A percentile compares a stretch with the other conserved stretches of the same genome.
These are phyloP conservation scores for Manduca sexta DNA, from an alignment of 1,140 invertebrate genomes.

Conservation along the genomic window DNA sequence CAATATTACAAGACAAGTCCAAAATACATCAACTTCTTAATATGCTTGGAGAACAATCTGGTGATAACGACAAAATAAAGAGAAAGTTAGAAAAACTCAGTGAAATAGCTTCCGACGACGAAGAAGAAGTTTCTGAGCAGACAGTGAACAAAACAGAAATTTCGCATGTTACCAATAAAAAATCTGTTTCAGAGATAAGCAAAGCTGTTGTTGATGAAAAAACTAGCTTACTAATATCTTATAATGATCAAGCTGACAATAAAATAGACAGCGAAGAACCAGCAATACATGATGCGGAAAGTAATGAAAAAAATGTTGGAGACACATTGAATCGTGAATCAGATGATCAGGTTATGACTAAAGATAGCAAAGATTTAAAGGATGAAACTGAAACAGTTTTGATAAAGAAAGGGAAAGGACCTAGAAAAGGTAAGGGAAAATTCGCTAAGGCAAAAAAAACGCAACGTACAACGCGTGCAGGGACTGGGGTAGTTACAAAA, in stretches of 20 bases:
- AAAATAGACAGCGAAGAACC: too few species aligned
- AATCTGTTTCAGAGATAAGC: background rate
- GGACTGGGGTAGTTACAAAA: background rate
- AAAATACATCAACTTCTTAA: slow-evolving; percentile 57
- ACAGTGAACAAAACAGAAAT: background rate
- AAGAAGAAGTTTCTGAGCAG: slow-evolving; percentile 12
- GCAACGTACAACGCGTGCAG: too few species aligned
- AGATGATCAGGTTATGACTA: too few species aligned
- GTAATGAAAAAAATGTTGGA: too few species aligned
- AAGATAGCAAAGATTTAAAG: too few species aligned
- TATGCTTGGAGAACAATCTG: slow-evolving; percentile 36
- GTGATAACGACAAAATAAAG: slow-evolving; percentile 57
- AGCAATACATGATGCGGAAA: too few species aligned
- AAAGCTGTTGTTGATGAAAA: background rate
- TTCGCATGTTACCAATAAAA: slow-evolving; percentile 5
- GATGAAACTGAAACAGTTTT: too few species aligned
- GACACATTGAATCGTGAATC: too few species aligned
- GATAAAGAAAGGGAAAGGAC: too few species aligned
- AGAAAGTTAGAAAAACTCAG: slow-evolving; percentile 56
- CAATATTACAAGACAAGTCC: slow-evolving; percentile 58
- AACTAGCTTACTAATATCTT: background rate
- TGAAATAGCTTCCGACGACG: slow-evolving; percentile 59
- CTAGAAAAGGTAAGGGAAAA: too few species aligned
- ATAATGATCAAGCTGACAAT: too few species aligned
- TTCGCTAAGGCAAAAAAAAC: too few species aligned